A percentile compares a stretch with the other conserved stretches of the same genome.
Evolutionary conservation across 2,797 vertebrate genomes (phyloP).

Genomic region (Rhabdomys pumilio): DNA sequence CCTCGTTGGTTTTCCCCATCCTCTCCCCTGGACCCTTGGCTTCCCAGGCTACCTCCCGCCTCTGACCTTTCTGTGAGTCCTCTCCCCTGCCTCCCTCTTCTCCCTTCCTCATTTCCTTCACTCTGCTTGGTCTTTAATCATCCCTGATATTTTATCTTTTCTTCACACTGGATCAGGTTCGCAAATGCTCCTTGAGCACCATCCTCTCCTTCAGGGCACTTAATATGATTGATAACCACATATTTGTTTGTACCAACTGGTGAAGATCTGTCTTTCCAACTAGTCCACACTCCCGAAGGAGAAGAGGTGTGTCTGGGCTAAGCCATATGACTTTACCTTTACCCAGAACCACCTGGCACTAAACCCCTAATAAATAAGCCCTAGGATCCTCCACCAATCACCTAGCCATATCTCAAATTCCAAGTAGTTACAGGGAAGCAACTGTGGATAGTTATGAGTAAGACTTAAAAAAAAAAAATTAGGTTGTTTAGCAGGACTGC

Average conservation of each 20-base stretch:
- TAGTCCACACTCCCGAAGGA: not conserved
- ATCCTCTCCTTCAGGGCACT: not conserved
- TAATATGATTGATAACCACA: not conserved
- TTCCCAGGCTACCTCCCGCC: not conserved
- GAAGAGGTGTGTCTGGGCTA: not conserved
- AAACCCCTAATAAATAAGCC: not conserved
- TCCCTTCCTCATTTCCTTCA: not conserved
- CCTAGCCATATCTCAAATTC: not conserved
- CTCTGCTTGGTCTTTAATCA: not conserved
- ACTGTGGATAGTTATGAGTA: not conserved
- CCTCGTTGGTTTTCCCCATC: not conserved
- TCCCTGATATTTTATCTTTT: conserved; percentile 17
- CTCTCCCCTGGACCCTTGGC: not conserved
- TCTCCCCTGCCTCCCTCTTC: not conserved
- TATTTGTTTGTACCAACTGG: not conserved
- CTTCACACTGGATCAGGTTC: not conserved
- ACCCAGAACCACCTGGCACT: not conserved
- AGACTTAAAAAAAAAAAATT: not conserved
- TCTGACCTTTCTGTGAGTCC: not conserved
- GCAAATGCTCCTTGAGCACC: not conserved
- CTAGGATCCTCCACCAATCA: not conserved
- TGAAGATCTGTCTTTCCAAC: not conserved
- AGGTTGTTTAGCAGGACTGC: not conserved
- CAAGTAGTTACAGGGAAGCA: conserved; percentile 14
- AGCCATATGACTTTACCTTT: not conserved